Base-by-base conservation (phyloP, 2,113 vertebrate species). In the Climacteris rufus region DNA sequence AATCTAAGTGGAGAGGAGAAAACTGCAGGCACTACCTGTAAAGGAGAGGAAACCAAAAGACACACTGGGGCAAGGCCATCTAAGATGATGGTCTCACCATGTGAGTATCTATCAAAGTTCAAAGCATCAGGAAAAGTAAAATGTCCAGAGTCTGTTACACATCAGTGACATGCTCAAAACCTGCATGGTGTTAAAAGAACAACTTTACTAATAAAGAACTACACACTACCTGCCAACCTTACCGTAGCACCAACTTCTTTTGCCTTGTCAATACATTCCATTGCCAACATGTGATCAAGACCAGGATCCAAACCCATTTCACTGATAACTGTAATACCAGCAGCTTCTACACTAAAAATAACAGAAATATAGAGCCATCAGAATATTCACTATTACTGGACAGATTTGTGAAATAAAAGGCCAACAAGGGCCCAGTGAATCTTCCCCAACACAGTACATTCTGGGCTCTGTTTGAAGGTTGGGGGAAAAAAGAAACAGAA, bases 281-380 rank as follows among this genome's bases (percentile, higher is more conserved):
- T 99, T 4, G 99, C 99, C 97, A 99, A 79, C 99, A 99, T 99
- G 96, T 99, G 99, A 91, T 99, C 99, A 40, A 99, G 99, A 50
- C 99, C 99, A n/a, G 99, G 99, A 97, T 99, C 99, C 98, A 99
- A 96, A 89, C 99, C 99, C 97, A 99, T 97, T 98, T 99, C 99
- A 2, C 98, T 99, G 89, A 99, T 89, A 54, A 99, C 97, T 33
- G 98, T 99, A 96, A 99, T 98, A 70, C 99, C 99, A 63, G 99
- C 99, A 63, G 99, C 98, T 97, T 98, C 98, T 65, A 97, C 98
- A 49, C 99, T 98, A 88, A 54, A 96, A 97, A 11, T 40, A 78
- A 87, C 18, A 56, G 69, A 97, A 93, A 95, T 12, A 54, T 23
- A 89, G 40, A 69, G 19, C 15, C 52, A 35, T 94, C 66, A 97